A percentile compares a stretch with the other conserved stretches of the same genome.
These are phyloP conservation scores for Branchipolynoe longqiensis DNA, from an alignment of 2,888 invertebrate genomes.

Conservation along the genomic window DNA sequence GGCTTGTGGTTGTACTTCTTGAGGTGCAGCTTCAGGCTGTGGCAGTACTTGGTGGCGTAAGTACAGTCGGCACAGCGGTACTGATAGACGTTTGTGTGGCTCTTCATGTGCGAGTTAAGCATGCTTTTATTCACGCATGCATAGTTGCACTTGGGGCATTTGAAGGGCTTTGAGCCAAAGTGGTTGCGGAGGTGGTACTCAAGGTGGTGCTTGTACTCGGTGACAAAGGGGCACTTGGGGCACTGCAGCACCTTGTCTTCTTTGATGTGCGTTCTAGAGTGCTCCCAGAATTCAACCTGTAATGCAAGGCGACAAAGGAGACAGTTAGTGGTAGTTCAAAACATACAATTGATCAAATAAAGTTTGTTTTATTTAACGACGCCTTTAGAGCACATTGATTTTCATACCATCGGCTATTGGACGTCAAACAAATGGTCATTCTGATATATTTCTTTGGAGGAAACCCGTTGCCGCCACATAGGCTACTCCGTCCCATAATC, in stretches of 20 bases:
- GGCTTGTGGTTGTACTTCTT: conserved; percentile 95
- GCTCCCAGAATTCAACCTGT: conserved; percentile 93
- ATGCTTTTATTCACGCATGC: conserved; percentile 87
- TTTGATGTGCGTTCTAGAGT: conserved; percentile 93
- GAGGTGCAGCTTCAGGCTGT: conserved; percentile 96
- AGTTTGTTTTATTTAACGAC: neutral
- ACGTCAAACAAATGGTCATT: no score
- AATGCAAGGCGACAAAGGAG: conserved; percentile 1
- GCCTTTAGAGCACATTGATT: neutral
- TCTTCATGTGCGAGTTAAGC: conserved; percentile 98
- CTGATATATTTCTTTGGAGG: no score
- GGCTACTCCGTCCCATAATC: no score
- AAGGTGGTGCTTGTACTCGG: conserved; percentile 98
- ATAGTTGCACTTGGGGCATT: conserved; percentile 90
- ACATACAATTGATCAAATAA: neutral
- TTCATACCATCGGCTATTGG: no score
- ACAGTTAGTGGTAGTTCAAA: neutral
- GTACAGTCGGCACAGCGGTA: conserved; percentile 96
- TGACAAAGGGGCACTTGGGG: conserved; percentile 96
- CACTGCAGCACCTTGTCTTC: conserved; percentile 95
- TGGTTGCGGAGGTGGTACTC: conserved; percentile 97
- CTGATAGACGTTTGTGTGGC: conserved; percentile 92
- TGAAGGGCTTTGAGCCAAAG: conserved; percentile 96
- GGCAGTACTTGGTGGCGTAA: conserved; percentile 98
- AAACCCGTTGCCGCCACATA: no score